These are phyloP conservation scores for Lepetodrilus schrolli DNA, from an alignment of 2,888 invertebrate genomes.

Conservation along the genomic window DNA sequence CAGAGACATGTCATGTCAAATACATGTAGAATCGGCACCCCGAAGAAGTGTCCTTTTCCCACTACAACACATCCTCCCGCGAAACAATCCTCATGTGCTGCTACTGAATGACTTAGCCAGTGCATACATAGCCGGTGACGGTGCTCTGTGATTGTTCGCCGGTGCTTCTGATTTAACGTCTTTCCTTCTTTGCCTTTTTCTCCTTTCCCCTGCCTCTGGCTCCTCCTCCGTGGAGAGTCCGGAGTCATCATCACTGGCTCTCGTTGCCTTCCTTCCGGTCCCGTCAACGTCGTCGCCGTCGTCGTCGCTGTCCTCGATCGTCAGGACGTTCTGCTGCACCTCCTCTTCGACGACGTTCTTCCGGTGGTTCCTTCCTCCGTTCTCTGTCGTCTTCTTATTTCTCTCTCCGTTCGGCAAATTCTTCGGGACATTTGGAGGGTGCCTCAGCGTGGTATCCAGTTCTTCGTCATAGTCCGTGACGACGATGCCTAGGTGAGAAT, in stretches of 20 bases:
- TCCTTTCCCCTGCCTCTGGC: conserved; percentile 6
- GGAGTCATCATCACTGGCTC: conserved; percentile 5
- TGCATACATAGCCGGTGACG: not conserved
- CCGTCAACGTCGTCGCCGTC: too few species aligned
- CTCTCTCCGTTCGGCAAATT: not conserved
- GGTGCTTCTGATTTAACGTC: not conserved
- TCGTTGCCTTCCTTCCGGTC: not conserved
- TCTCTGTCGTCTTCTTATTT: not conserved
- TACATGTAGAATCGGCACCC: too few species aligned
- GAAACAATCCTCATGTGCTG: too few species aligned
- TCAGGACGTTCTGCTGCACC: not conserved
- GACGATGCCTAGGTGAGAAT: conserved; percentile 5
- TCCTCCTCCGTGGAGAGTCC: conserved; percentile 7
- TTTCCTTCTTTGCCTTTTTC: not conserved
- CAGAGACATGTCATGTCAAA: too few species aligned
- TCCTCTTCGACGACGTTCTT: not conserved
- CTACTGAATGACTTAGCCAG: conserved; percentile 6
- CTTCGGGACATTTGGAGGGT: not conserved
- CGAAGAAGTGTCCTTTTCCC: too few species aligned
- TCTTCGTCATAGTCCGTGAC: not conserved
- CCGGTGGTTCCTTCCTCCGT: not conserved
- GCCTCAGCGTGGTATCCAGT: not conserved
- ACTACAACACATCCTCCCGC: too few species aligned
- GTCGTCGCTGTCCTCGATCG: not conserved
- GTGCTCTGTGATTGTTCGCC: not conserved